phyloP scores from a whole-genome alignment of 2,888 invertebrate species.

The Ypsolopha scabrella region DNA sequence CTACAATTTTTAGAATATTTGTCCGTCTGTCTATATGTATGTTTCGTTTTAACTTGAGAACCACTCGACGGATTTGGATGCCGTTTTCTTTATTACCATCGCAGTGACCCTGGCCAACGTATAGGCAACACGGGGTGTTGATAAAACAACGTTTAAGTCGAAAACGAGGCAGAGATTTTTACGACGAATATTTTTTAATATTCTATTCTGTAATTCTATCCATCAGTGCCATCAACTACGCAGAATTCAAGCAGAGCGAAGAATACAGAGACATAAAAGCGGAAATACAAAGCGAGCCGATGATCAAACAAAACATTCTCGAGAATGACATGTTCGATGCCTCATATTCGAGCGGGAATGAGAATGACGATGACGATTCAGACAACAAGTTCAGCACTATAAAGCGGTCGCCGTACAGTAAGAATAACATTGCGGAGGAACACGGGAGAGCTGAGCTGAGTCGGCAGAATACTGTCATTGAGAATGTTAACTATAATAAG shows the following conservation, averaged over 20 bases:
- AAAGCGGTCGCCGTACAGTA: conserved; percentile 76
- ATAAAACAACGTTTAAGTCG: too few relatives aligned
- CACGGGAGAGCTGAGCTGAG: conserved; percentile 40
- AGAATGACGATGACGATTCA: conserved; percentile 73
- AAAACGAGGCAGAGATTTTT: too few relatives aligned
- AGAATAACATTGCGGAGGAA: conserved; percentile 44
- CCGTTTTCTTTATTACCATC: too few relatives aligned
- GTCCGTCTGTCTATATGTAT: too few relatives aligned
- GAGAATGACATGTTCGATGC: conserved; percentile 65
- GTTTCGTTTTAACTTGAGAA: too few relatives aligned
- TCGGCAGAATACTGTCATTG: conserved; percentile 62
- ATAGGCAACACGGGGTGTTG: too few relatives aligned
- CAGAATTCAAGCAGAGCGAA: conserved; percentile 29
- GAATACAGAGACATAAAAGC: conserved; percentile 38
- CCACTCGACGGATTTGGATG: too few relatives aligned
- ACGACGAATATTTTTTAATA: too few relatives aligned
- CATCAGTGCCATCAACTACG: conserved; percentile 47
- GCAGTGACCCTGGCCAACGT: too few relatives aligned
- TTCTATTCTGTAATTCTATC: too few relatives aligned
- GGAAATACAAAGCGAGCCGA: conserved; percentile 51
- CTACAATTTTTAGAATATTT: too few relatives aligned
- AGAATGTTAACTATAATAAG: conserved; percentile 58
- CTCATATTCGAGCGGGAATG: conserved; percentile 62
- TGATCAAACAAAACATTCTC: conserved; percentile 62
- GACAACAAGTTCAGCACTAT: conserved; percentile 80